These are phyloP conservation scores for Baryphthengus martii DNA, from an alignment of 2,113 vertebrate species.

Conservation along the genomic window DNA sequence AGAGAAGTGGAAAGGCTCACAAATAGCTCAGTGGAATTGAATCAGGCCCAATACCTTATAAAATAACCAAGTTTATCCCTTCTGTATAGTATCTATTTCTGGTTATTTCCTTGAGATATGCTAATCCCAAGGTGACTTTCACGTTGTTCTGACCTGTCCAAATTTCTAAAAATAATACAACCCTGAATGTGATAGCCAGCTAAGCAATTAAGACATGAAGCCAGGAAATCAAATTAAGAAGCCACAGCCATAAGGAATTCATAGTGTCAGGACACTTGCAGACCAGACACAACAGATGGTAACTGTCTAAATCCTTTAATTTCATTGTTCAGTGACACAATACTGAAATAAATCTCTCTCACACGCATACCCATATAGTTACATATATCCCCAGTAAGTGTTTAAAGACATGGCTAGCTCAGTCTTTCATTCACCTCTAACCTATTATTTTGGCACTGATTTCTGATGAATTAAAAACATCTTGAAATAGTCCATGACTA, in stretches of 20 bases:
- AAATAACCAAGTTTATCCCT: neutral
- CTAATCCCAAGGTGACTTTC: neutral
- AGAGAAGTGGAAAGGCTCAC: neutral
- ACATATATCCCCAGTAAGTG: neutral
- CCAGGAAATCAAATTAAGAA: slow-evolving; percentile 69
- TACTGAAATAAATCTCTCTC: slow-evolving; percentile 38
- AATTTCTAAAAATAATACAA: slow-evolving; percentile 38
- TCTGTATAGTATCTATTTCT: neutral
- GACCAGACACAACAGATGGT: slow-evolving; percentile 59
- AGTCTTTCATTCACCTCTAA: neutral
- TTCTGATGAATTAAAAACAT: neutral
- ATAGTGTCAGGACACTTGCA: slow-evolving; percentile 24
- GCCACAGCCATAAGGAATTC: slow-evolving; percentile 26
- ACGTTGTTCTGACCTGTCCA: neutral
- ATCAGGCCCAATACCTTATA: neutral
- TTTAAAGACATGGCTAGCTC: neutral
- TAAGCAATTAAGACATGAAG: slow-evolving; percentile 60
- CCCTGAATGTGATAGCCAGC: slow-evolving; percentile 12
- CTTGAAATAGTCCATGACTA: neutral
- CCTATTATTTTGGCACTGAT: neutral
- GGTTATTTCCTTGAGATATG: neutral
- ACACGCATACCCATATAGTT: neutral
- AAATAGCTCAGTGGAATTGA: neutral
- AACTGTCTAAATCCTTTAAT: slow-evolving; percentile 54
- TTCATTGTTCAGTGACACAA: slow-evolving; percentile 62